Evolutionary conservation across 2,797 vertebrate species (phyloP), one percentile per base, ranked within the genome.

Genomic region (Diceros bicornis): DNA sequence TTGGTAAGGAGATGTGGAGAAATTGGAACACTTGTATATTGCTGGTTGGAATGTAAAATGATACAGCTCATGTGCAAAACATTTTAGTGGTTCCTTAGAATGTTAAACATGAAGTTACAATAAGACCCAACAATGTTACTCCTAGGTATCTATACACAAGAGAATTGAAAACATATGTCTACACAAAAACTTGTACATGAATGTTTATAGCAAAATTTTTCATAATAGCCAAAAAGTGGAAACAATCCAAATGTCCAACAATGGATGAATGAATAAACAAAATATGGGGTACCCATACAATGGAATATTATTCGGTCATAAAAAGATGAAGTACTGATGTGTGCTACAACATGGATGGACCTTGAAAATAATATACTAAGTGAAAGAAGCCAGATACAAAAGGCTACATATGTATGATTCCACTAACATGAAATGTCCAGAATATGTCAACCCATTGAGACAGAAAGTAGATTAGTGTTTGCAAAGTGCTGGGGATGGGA

Each of bases 331-430:
- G 8, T 18, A 11, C 34, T 71, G 6, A 69, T 55, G 13, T 1
- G 10, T 34, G 16, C 11, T 61, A 0, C 7, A 4, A 14, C 34
- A 1, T 34, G 34, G 17, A 7, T 25, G 1, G 4, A 34, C 7
- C 66, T 94, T 21, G 78, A 55, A 62, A 84, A 17, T 6, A 23
- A 25, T 7, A 5, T 2, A 2, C 0, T 37, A 47, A 84, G 55
- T 75, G 59, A 85, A 86, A 71, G 25, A 47, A 62, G 27, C 3
- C 50, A 37, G 37, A 21, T 8, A 29, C 20, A 41, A 32, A 55
- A 57, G 13, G 29, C 27, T 79, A 4, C 9, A 0, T 59, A 16
- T 32, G 8, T 57, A 4, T 27, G 18, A 59, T 32, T 27, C 50
- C 21, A 41, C 25, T 34, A 16, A 2, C 11, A 9, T 6, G 41